Conservation (phyloP, 2,797 vertebrate species). For the Anniella stebbinsi region DNA sequence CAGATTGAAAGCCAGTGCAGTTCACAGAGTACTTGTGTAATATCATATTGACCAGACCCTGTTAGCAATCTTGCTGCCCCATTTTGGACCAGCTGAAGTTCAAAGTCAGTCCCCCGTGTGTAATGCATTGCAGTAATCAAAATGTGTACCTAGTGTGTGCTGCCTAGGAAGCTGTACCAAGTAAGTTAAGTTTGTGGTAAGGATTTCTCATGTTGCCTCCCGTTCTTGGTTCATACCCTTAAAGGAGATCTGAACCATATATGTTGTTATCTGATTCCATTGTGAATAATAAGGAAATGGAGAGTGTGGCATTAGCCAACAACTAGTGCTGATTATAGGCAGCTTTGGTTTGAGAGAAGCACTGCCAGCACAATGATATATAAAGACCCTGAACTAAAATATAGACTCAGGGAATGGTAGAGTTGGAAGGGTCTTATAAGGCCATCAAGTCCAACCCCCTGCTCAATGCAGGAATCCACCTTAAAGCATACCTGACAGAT, state of each 20-base stretch:
- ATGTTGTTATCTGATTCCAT: not conserved
- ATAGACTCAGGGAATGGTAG: no score
- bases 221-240: not conserved
- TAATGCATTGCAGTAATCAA: no score
- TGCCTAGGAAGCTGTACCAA: not conserved
- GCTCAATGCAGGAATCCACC: no score
- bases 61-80: no score
- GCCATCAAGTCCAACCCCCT: no score
- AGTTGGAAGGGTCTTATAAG: no score
- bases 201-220: not conserved
- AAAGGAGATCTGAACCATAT: not conserved
- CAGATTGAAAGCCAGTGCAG: no score
- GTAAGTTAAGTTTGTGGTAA: not conserved
- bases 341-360: not conserved
- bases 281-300: not conserved
- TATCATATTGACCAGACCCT: no score
- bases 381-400: slow-evolving; percentile 12
- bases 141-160: not conserved
- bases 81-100: no score
- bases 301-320: not conserved
- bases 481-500: no score
- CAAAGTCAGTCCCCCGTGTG: no score
- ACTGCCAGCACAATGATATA: slow-evolving; percentile 12
- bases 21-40: no score
- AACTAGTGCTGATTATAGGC: not conserved